Evolutionary conservation across 2,888 invertebrate species (phyloP).

Genomic region (Ferdinandea cuprea): DNA sequence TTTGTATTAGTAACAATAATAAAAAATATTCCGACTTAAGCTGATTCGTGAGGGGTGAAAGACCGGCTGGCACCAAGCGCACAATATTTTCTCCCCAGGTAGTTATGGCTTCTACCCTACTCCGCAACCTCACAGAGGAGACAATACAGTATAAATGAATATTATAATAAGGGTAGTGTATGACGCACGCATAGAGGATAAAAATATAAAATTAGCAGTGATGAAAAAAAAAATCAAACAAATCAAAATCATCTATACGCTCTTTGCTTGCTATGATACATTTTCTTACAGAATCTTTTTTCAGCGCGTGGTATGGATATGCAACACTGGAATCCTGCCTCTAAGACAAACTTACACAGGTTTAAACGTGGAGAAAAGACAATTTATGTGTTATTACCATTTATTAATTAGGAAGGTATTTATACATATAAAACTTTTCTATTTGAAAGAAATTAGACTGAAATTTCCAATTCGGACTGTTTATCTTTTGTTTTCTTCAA

Average conservation of each 20-base stretch:
- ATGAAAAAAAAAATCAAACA: neutral
- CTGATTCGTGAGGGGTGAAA: slow-evolving; percentile 16
- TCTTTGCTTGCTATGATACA: slow-evolving; percentile 14
- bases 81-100: slow-evolving; percentile 5
- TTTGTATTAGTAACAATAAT: slow-evolving; percentile 42
- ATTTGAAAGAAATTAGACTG: no score
- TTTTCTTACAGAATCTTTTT: slow-evolving; percentile 5
- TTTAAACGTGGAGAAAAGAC: neutral
- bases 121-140: slow-evolving; percentile 22
- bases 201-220: slow-evolving; percentile 17
- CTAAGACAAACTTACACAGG: slow-evolving; percentile 7
- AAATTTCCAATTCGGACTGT: no score
- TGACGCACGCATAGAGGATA: slow-evolving; percentile 1
- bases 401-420: no score
- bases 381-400: neutral
- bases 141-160: slow-evolving; percentile 55
- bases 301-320: neutral
- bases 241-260: slow-evolving; percentile 13
- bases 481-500: no score
- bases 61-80: slow-evolving; percentile 20
- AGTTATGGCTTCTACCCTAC: slow-evolving; percentile 1
- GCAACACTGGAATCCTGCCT: neutral
- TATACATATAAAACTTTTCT: no score
- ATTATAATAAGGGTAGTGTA: slow-evolving; percentile 34
- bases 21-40: slow-evolving; percentile 53